phyloP scores from a whole-genome alignment of 2,797 vertebrate genomes.

The Morus bassanus region DNA sequence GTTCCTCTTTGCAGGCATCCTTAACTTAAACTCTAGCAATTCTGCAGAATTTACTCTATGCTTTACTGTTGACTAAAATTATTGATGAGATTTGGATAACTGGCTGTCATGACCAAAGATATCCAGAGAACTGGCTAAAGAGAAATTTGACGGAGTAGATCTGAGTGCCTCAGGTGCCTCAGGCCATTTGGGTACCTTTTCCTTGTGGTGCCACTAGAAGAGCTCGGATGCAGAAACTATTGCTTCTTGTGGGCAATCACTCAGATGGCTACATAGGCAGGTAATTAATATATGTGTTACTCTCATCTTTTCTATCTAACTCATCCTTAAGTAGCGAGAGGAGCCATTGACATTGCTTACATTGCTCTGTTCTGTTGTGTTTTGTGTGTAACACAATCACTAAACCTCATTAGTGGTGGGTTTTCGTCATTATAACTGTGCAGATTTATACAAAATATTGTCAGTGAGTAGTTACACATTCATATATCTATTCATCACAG shows the following conservation, averaged over 20 bases:
- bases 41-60: background rate
- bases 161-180: background rate
- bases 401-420: background rate
- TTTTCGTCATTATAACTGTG: background rate
- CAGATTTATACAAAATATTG: background rate
- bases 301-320: background rate
- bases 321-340: fast-evolving
- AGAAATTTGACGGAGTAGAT: background rate
- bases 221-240: background rate
- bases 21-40: background rate
- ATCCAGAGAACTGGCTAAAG: background rate
- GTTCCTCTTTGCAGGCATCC: background rate
- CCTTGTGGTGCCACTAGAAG: background rate
- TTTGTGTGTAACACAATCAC: background rate
- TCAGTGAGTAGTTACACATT: background rate
- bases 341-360: background rate
- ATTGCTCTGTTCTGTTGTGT: background rate
- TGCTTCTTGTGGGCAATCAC: background rate
- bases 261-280: background rate
- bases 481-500: background rate
- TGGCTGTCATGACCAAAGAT: background rate
- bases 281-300: background rate
- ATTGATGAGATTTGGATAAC: background rate
- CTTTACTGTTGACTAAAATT: background rate
- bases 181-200: background rate